phyloP scores from a whole-genome alignment of 2,888 invertebrate genomes.

The Eumacrocentrus americanus region DNA sequence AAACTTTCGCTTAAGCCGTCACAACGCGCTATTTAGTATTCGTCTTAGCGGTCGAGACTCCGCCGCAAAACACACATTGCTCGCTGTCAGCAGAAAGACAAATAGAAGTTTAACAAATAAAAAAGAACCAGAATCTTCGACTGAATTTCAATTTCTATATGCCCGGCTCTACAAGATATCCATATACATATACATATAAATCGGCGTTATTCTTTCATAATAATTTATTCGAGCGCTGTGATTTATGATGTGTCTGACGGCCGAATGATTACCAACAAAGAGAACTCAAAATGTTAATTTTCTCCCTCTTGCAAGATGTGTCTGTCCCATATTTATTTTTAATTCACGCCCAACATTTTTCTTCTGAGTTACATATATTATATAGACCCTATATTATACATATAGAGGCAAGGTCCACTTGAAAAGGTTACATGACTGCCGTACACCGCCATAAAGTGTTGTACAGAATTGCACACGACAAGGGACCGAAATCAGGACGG shows the following conservation, averaged over 20 bases:
- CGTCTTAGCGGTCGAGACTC: slow-evolving; percentile 23
- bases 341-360: slow-evolving; percentile 8
- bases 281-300: slow-evolving; percentile 1
- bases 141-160: slow-evolving; percentile 28
- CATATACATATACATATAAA: neutral
- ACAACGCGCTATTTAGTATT: slow-evolving; percentile 29
- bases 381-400: neutral
- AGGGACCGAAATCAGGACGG: slow-evolving; percentile 45
- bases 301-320: neutral
- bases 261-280: slow-evolving; percentile 18
- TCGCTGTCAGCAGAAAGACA: slow-evolving; percentile 26
- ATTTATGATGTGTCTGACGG: slow-evolving; percentile 20
- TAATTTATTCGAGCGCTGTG: slow-evolving; percentile 23
- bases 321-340: neutral
- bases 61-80: slow-evolving; percentile 28
- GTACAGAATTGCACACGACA: slow-evolving; percentile 28
- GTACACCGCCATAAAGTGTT: neutral
- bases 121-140: slow-evolving; percentile 13
- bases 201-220: slow-evolving; percentile 7
- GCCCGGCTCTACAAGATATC: neutral
- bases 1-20: slow-evolving; percentile 11
- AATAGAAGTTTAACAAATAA: slow-evolving; percentile 22
- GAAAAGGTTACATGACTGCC: slow-evolving; percentile 20
- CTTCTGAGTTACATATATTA: neutral
- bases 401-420: slow-evolving; percentile 1